These are phyloP conservation scores for Poeciliopsis paucimaculata DNA, from an alignment of 2,797 vertebrate species.

Conservation along the genomic window DNA sequence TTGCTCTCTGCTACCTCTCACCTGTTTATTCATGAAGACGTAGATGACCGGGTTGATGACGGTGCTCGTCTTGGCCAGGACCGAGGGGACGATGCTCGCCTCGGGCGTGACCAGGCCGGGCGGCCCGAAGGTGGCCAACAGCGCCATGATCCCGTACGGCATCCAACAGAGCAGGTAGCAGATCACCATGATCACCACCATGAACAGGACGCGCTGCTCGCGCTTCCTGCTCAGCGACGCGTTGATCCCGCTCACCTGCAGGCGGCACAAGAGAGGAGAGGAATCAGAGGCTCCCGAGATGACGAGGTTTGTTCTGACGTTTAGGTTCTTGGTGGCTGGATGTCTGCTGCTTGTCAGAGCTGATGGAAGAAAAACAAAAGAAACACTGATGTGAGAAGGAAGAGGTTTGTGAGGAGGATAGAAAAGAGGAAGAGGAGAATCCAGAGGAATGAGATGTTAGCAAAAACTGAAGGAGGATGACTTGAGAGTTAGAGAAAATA, in stretches of 20 bases:
- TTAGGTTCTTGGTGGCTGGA: background rate
- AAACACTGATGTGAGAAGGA: background rate
- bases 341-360: background rate
- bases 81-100: conserved; percentile 84
- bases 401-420: background rate
- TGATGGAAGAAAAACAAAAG: conserved; percentile 7
- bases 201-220: conserved; percentile 81
- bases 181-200: conserved; percentile 85
- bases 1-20: conserved; percentile 51
- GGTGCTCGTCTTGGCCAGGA: conserved; percentile 86
- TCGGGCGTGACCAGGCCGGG: conserved; percentile 77
- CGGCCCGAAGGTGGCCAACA: conserved; percentile 82
- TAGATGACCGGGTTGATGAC: conserved; percentile 88
- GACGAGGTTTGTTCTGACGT: conserved; percentile 19
- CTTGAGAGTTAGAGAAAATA: background rate
- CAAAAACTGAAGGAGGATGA: conserved; percentile 3
- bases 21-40: conserved; percentile 89
- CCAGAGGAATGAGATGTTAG: background rate
- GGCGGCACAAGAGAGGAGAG: background rate
- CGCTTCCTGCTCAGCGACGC: conserved; percentile 61
- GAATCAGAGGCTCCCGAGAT: conserved; percentile 6
- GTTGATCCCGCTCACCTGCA: conserved; percentile 79
- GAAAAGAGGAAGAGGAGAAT: background rate
- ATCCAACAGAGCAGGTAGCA: conserved; percentile 89
- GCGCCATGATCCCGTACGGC: conserved; percentile 84